Base-by-base conservation (phyloP, 2,113 vertebrate genomes). In the Leuciscus idus region DNA sequence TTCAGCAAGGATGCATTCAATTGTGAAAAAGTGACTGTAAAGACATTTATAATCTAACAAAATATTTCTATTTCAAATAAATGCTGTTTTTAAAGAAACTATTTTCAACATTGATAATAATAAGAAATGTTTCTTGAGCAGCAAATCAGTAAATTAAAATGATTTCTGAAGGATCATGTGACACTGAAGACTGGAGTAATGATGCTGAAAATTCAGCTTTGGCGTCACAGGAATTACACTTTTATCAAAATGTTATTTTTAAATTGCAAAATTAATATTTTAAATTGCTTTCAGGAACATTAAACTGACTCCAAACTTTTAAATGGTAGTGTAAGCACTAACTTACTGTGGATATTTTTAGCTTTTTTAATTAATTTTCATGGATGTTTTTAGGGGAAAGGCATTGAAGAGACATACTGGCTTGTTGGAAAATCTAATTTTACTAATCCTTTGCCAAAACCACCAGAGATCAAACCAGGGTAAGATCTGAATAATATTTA, bases 351-450 rank as follows among this genome's bases (percentile, higher is more conserved):
- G 2, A 23, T 3, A 73, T n/a, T 46, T 73, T 43, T 12, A 7
- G 36, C 39, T n/a, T 15, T 73, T 48, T 26, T 5, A 26, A 83
- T 87, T 6, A 68, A 75, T 87, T 8, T 80, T 52, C 5, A 52
- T 39, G 84, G 90, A 84, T 83, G 17, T 68, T 55, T 52, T 84
- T 88, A 98, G 97, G 98, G 97, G 59, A 98, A 97, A 96, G 97
- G 97, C 66, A 78, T 97, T 66, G 95, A 99, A 92, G 96, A 98
- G 89, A 99, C 97, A 0, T 98, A 95, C 85, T 98, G 98, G 97
- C 94, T 99, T 64, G 94, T 95, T 46, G 97, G 97, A 30, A 98
- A 97, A 92, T 91, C 92, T 4, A 92, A 94, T 77, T 98, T 98
- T 91, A 84, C 92, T 61, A 97, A 97, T 81, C 94, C 95, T 81